These are phyloP conservation scores for Nycticorax nycticorax DNA, from an alignment of 2,113 vertebrate genomes.

Conservation along the genomic window DNA sequence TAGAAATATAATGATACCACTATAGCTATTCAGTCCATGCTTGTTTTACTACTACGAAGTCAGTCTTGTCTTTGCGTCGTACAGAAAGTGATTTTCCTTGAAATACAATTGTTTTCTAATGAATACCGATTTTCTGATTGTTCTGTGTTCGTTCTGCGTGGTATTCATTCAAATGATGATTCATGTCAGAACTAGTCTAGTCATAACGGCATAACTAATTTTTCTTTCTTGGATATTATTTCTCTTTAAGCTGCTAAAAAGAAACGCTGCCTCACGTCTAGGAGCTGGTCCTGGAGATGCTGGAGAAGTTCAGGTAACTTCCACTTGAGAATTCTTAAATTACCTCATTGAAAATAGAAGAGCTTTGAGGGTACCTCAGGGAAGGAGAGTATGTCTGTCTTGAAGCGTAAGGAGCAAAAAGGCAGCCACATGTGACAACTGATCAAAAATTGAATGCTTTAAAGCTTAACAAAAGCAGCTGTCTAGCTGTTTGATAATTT, in stretches of 20 bases:
- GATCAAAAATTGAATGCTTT: neutral
- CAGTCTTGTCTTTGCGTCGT: neutral
- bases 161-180: neutral
- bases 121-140: neutral
- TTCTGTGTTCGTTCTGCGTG: neutral
- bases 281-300: slow-evolving; percentile 92
- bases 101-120: neutral
- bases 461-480: neutral
- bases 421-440: neutral
- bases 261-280: slow-evolving; percentile 92
- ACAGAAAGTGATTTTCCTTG: neutral
- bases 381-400: neutral
- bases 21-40: neutral
- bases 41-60: neutral
- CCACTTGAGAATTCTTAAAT: neutral
- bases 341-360: neutral
- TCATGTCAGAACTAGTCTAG: neutral
- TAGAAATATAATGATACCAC: neutral
- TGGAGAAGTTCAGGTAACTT: slow-evolving; percentile 91
- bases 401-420: neutral
- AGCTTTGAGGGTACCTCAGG: neutral
- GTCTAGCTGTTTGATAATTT: neutral
- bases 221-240: neutral
- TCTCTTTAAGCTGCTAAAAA: slow-evolving; percentile 90
- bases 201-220: neutral